Conservation (phyloP, 2,113 vertebrate species). For the Caracal caracal region DNA sequence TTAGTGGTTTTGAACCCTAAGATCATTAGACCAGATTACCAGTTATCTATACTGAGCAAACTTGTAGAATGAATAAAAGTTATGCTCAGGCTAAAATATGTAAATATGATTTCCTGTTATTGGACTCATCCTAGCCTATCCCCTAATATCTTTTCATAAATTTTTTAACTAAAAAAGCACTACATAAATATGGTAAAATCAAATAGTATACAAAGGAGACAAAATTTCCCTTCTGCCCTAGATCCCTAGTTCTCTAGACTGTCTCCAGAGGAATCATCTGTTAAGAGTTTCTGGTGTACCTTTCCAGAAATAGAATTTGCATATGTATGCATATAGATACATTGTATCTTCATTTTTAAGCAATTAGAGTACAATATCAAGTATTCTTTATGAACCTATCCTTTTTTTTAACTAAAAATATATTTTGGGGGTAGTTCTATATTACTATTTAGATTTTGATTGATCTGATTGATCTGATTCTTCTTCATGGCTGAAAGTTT, state of each 20-base stretch:
- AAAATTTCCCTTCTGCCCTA: neutral
- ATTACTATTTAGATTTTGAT: constrained; percentile 4
- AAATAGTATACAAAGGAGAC: neutral
- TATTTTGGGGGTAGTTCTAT: neutral
- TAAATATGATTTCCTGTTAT: neutral
- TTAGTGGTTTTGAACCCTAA: neutral
- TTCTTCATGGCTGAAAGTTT: constrained; percentile 26
- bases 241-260: neutral
- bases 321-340: neutral
- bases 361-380: neutral
- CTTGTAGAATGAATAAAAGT: neutral
- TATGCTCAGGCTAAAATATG: neutral
- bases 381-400: neutral
- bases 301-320: constrained; percentile 23
- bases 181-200: neutral
- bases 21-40: neutral
- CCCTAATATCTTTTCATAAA: neutral
- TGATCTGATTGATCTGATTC: neutral
- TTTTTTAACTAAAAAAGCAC: neutral
- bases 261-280: neutral
- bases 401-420: neutral
- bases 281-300: neutral
- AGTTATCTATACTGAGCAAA: neutral
- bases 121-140: neutral
- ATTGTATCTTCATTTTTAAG: constrained; percentile 39